Percentiles rank a stretch among this genome's conserved stretches.
Evolutionary conservation across 2,888 invertebrate species (phyloP).

Genomic region (Caenorhabditis sp.): DNA sequence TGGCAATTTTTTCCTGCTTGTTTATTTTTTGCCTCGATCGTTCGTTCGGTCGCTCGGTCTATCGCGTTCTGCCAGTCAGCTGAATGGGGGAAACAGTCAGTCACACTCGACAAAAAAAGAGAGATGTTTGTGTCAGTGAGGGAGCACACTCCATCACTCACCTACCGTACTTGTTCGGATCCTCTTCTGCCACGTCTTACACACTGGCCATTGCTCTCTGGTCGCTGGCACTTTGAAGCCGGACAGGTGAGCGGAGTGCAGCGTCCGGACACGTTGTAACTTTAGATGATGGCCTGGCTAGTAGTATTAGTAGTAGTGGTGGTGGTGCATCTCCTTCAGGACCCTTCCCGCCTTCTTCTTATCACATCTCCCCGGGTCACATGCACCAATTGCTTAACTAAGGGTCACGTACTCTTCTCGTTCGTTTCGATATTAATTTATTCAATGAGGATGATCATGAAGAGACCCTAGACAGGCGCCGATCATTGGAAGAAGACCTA

Average conservation of each 20-base stretch:
- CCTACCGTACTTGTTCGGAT: neutral
- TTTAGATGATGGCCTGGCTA: too few species aligned
- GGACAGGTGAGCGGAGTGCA: neutral
- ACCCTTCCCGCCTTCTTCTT: neutral
- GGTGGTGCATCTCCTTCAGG: neutral
- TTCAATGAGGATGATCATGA: neutral
- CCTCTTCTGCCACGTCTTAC: constrained; percentile 1
- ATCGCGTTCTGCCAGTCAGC: constrained; percentile 18
- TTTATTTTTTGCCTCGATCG: constrained; percentile 20
- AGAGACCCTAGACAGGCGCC: neutral
- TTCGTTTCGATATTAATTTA: neutral
- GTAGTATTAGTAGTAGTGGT: too few species aligned
- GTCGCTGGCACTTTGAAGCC: neutral
- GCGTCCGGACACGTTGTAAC: neutral
- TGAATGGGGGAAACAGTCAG: constrained; percentile 1
- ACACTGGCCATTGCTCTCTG: neutral
- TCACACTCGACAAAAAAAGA: neutral
- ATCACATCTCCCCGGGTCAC: neutral
- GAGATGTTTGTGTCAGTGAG: constrained; percentile 27
- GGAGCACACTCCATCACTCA: neutral
- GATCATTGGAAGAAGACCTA: neutral
- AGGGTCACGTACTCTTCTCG: neutral
- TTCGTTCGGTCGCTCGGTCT: constrained; percentile 25
- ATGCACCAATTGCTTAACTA: neutral
- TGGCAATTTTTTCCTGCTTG: constrained; percentile 7